These are phyloP conservation scores for Tribolium freemani DNA, from an alignment of 2,888 invertebrate species.

Conservation along the genomic window DNA sequence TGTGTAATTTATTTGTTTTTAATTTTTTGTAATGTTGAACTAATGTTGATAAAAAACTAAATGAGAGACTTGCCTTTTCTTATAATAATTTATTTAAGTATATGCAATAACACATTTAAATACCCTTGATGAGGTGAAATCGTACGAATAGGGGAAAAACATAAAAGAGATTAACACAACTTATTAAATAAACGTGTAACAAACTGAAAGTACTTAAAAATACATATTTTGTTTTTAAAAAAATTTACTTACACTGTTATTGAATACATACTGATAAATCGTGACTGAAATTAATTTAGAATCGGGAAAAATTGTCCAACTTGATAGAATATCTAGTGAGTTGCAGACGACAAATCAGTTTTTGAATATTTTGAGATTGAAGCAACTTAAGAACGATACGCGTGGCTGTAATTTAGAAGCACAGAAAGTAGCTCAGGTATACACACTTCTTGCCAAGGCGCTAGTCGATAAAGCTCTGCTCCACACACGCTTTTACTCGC, in stretches of 20 bases:
- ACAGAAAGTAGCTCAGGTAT: constrained; percentile 49
- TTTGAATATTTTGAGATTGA: neutral
- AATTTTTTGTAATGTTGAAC: constrained; percentile 19
- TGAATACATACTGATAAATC: constrained; percentile 14
- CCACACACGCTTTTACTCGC: constrained; percentile 98
- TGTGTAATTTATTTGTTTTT: constrained; percentile 8
- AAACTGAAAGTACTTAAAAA: constrained; percentile 25
- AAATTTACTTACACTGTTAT: constrained; percentile 10
- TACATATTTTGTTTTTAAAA: constrained; percentile 21
- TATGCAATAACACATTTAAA: constrained; percentile 64
- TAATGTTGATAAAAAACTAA: constrained; percentile 19
- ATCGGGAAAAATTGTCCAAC: neutral
- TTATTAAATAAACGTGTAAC: constrained; percentile 28
- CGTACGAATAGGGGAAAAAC: constrained; percentile 52
- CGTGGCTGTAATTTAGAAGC: constrained; percentile 59
- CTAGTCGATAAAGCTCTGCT: constrained; percentile 99
- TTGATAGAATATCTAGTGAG: constrained; percentile 19
- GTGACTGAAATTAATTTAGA: constrained; percentile 12
- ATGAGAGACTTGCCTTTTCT: constrained; percentile 28
- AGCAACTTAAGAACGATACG: constrained; percentile 49
- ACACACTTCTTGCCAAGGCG: constrained; percentile 46
- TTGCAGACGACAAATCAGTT: constrained; percentile 12
- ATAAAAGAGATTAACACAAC: constrained; percentile 31
- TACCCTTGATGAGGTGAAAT: constrained; percentile 55
- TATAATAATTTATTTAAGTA: constrained; percentile 65